Evolutionary conservation across 2,113 vertebrate species (phyloP).

Genomic region (Saccopteryx leptura): DNA sequence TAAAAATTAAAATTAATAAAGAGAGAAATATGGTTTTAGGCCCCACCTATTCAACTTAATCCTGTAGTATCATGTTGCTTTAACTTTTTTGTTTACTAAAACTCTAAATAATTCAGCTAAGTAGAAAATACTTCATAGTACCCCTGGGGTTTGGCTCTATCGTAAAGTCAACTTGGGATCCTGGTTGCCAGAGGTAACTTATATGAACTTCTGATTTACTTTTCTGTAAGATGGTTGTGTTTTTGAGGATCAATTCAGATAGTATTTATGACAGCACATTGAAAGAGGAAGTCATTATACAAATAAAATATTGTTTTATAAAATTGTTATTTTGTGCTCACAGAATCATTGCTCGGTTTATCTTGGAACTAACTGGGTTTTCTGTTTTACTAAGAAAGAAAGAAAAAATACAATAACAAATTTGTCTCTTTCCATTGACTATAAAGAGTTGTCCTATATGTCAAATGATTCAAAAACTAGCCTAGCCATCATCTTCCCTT

Average conservation of each 20-base stretch:
- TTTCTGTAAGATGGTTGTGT: background rate
- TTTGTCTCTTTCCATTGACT: background rate
- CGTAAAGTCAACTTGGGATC: background rate
- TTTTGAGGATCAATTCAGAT: slow-evolving; percentile 11
- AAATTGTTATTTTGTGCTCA: slow-evolving; percentile 22
- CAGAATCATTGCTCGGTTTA: slow-evolving; percentile 27
- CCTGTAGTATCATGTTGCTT: slow-evolving; percentile 8
- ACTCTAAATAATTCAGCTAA: background rate
- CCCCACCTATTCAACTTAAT: background rate
- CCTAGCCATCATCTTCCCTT: slow-evolving; percentile 17
- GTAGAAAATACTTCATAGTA: background rate
- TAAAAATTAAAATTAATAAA: too few species aligned
- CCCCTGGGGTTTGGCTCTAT: background rate
- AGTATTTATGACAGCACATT: background rate
- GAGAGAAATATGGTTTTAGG: background rate
- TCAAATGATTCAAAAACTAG: slow-evolving; percentile 55
- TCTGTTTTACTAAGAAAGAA: slow-evolving; percentile 41
- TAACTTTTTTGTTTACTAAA: background rate
- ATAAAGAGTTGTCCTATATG: background rate
- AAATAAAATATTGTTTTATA: slow-evolving; percentile 18
- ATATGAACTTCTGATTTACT: background rate
- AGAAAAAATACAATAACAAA: background rate
- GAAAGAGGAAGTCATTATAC: slow-evolving; percentile 9
- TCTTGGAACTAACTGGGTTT: background rate
- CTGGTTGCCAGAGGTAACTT: background rate